phyloP scores from a whole-genome alignment of 2,113 vertebrate genomes.

The Lycaon pictus region DNA sequence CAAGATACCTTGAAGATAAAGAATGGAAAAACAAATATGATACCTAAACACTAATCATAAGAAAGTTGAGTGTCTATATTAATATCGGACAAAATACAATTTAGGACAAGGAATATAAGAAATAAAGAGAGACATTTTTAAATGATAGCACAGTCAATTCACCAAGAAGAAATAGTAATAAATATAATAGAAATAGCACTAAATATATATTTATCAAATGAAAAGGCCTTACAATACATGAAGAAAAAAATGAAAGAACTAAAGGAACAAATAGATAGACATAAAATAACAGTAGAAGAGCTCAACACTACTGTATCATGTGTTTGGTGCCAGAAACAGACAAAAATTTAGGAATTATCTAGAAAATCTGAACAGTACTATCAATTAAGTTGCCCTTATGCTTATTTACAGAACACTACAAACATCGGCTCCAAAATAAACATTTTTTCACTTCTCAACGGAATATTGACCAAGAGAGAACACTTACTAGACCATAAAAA shows the following conservation, averaged over 20 bases:
- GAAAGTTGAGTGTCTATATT: background rate
- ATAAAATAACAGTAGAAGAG: background rate
- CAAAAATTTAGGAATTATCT: background rate
- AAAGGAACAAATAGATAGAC: background rate
- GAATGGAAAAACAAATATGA: background rate
- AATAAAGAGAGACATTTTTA: background rate
- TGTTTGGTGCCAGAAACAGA: background rate
- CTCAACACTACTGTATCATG: background rate
- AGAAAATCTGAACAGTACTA: background rate
- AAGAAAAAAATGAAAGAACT: background rate
- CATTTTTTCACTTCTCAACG: background rate
- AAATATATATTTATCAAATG: background rate
- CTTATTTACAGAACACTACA: background rate
- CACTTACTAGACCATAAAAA: too few relatives aligned
- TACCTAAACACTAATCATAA: background rate
- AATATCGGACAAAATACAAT: background rate
- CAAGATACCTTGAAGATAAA: background rate
- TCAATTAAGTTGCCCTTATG: background rate
- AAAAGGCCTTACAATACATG: background rate
- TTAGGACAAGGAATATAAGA: background rate
- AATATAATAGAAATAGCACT: background rate
- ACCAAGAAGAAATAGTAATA: background rate
- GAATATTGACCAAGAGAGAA: background rate
- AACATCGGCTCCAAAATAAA: background rate
- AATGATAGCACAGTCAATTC: background rate